Percentiles rank a stretch among this genome's conserved stretches.
These are phyloP conservation scores for Rhincodon typus DNA, from an alignment of 2,797 vertebrate species.

Conservation along the genomic window DNA sequence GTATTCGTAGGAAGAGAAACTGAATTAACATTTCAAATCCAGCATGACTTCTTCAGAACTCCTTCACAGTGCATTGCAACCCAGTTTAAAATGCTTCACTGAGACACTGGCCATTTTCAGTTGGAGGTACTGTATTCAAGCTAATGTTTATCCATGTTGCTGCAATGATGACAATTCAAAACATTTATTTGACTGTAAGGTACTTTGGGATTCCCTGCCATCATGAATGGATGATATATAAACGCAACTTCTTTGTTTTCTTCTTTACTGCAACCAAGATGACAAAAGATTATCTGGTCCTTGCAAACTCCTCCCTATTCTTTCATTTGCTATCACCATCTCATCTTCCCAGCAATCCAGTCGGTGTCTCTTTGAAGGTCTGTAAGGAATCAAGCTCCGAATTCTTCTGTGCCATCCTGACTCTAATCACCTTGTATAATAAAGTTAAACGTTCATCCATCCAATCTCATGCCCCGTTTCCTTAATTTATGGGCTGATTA, in stretches of 20 bases:
- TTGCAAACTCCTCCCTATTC: not conserved
- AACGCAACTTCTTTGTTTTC: not conserved
- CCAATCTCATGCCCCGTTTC: not conserved
- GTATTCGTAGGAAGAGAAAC: no score
- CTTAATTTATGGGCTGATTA: no score
- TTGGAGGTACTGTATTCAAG: not conserved
- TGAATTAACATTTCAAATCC: no score
- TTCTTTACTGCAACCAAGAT: not conserved
- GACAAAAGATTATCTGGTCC: not conserved
- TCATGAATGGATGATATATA: not conserved
- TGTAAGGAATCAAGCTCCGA: not conserved
- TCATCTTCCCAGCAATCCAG: not conserved
- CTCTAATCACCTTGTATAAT: not conserved
- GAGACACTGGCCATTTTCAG: not conserved
- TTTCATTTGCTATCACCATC: not conserved
- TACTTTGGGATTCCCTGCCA: not conserved
- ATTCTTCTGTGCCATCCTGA: not conserved
- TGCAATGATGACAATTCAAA: not conserved
- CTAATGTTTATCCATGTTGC: not conserved
- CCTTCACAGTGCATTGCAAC: not conserved
- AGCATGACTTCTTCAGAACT: no score
- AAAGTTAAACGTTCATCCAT: not conserved
- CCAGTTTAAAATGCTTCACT: not conserved
- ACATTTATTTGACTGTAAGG: not conserved
- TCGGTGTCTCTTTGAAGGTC: not conserved